Conservation (phyloP, 1,140 invertebrate genomes). For the Brachionus rubens region DNA sequence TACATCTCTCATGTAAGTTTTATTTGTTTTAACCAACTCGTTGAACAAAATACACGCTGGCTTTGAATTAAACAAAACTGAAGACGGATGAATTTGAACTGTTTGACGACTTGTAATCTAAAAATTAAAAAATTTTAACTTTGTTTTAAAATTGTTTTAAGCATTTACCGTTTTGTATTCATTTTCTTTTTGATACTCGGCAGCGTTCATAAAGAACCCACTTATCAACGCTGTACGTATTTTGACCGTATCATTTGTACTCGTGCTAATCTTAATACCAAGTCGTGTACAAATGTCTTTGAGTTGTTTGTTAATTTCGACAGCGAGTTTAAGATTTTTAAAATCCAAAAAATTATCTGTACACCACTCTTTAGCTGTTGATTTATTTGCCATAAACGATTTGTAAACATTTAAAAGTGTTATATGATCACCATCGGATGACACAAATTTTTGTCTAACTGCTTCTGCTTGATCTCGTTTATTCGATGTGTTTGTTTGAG, state of each 20-base stretch:
- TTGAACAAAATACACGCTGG: conserved; percentile 79
- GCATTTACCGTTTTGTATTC: conserved; percentile 70
- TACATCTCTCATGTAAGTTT: conserved; percentile 69
- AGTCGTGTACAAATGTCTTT: conserved; percentile 69
- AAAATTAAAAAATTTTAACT: not conserved
- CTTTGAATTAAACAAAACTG: conserved; percentile 70
- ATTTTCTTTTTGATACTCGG: conserved; percentile 74
- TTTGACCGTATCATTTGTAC: conserved; percentile 71
- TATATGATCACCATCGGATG: conserved; percentile 84
- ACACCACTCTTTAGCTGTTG: conserved; percentile 74
- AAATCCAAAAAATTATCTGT: conserved; percentile 81
- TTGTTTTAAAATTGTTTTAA: not conserved
- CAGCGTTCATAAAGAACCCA: conserved; percentile 89
- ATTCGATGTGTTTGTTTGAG: conserved; percentile 9
- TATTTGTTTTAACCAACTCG: conserved; percentile 79
- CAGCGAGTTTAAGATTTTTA: conserved; percentile 77
- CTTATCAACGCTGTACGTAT: conserved; percentile 89
- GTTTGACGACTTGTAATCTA: conserved; percentile 46
- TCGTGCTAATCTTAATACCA: conserved; percentile 4
- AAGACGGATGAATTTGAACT: conserved; percentile 74
- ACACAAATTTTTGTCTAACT: conserved; percentile 72
- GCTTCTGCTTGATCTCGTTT: conserved; percentile 67
- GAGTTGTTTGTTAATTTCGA: conserved; percentile 78
- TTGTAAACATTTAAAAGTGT: conserved; percentile 84
- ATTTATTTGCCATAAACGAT: conserved; percentile 68